These are phyloP conservation scores for Actinopyga echinites DNA, from an alignment of 53 echinoderm and acorn worm species.

Conservation along the genomic window DNA sequence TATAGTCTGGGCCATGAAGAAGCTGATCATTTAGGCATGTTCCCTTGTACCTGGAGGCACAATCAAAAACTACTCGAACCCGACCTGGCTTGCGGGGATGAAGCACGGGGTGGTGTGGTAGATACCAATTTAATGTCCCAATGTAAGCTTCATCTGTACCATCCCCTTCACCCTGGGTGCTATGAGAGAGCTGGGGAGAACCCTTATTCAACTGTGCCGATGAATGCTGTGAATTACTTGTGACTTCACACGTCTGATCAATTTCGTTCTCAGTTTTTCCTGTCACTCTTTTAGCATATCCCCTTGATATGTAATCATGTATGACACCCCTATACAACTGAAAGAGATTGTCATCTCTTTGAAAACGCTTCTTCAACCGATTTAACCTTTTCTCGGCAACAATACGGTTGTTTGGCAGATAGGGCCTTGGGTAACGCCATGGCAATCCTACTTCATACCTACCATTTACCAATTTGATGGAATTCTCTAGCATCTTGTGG, in stretches of 20 bases:
- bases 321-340: neutral
- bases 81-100: constrained; percentile 54
- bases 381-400: constrained; percentile 34
- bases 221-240: too few relatives aligned
- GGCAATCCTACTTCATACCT: neutral
- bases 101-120: constrained; percentile 49
- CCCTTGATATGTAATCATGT: constrained; percentile 21
- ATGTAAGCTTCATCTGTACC: neutral
- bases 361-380: constrained; percentile 23
- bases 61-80: constrained; percentile 8
- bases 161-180: too few relatives aligned
- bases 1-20: constrained; percentile 59
- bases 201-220: too few relatives aligned
- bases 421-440: neutral
- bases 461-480: constrained; percentile 12
- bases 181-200: too few relatives aligned
- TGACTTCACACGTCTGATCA: too few relatives aligned
- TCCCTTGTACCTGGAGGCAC: constrained; percentile 32
- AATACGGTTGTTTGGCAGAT: constrained; percentile 12
- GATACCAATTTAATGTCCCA: constrained; percentile 14
- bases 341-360: constrained; percentile 13
- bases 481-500: constrained; percentile 5
- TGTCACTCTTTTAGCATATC: constrained; percentile 20
- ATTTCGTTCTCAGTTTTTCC: too few relatives aligned
- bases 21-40: constrained; percentile 45